Evolutionary conservation across 2,888 invertebrate species (phyloP), one percentile per base, ranked within the genome.

Genomic region (Phrixothrix hirtus): DNA sequence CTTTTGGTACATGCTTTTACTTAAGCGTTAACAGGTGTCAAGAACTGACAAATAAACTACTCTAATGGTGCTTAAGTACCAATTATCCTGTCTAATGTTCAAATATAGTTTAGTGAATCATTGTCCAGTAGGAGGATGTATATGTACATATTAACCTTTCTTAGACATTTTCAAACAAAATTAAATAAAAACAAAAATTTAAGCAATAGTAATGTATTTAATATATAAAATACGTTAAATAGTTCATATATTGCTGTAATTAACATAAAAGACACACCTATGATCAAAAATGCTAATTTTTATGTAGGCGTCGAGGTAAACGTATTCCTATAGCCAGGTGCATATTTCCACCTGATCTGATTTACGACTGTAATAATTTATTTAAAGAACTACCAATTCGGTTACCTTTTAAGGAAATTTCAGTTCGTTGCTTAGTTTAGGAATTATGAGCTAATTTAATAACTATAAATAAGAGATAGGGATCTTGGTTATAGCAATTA

Each of bases 271-370:
- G 59, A 38, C 59, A 58, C 57, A 51, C 57, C 57, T 55, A 50
- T 55, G 56, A 58, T 58, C 53, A 53, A 62, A 51, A 62, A 60
- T 62, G 62, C 53, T 59, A 59, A 61, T 62, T 58, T 55, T 46
- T 26, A 46, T 25, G 62, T 61, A 55, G 62, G 59, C 55, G 59
- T 42, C 51, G 60, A 62, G 58, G 59, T 60, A 59, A 62, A 58
- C 59, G 60, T 50, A 59, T 54, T 49, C 38, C 38, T 44, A 30
- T 42, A 51, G 41, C 60, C 62, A 60, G 62, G 60, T 60, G 62
- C 37, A 58, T 58, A 50, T 54, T 58, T 56, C 49, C 55, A 60
- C 55, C 52, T 52, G 56, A 60, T 60, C 48, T 56, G 51, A 58
- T 60, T 60, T 58, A 58, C 52, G 49, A 38, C 48, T 42, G 27